Base-by-base conservation (phyloP, 2,888 invertebrate species). In the Drosophila engyochracea region DNA sequence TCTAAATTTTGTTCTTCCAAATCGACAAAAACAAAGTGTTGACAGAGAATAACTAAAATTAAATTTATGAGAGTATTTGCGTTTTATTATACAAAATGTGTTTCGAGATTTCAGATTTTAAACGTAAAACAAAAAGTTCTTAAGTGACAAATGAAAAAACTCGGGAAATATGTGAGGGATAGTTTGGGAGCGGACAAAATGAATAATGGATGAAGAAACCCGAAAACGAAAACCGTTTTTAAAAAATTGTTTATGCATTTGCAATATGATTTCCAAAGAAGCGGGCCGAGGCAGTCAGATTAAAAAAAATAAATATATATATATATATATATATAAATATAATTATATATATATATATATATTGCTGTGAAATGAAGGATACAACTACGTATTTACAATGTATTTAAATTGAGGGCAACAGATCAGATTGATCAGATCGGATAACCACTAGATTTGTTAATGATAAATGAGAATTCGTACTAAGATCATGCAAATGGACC, bases 31-130 rank as follows among this genome's bases (percentile, higher is more conserved):
- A 75, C 67, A 79, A 89, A 86, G 64, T 84, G 69, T 81, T 79
- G 84, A 82, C 73, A 84, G 73, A 86, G 77, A 81, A 72, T 78
- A 84, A 89, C 66, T 76, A 76, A 89, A 87, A 81, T 68, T 52
- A 74, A 72, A 33, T 58, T 77, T 65, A 77, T 84, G 72, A 81
- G 61, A 68, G 55, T 81, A 68, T 70, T 83, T 72, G 59, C 70
- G 64, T 82, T 75, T 79, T 76, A 74, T 66, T 83, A 74, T 83
- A 78, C 80, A 86, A 81, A 69, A 78, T 81, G 82, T 86, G 80
- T 79, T 63, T 70, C 5, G 47, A 57, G 25, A 53, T 41, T 66
- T 47, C 52, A 58, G 54, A 54, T 54, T 22, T 54, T 3, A 16
- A 35, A 25, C 31, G 22, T 16, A 52, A 77, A 72, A 54, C 63